Evolutionary conservation across 2,113 vertebrate species (phyloP).

Genomic region (Tapirus terrestris): DNA sequence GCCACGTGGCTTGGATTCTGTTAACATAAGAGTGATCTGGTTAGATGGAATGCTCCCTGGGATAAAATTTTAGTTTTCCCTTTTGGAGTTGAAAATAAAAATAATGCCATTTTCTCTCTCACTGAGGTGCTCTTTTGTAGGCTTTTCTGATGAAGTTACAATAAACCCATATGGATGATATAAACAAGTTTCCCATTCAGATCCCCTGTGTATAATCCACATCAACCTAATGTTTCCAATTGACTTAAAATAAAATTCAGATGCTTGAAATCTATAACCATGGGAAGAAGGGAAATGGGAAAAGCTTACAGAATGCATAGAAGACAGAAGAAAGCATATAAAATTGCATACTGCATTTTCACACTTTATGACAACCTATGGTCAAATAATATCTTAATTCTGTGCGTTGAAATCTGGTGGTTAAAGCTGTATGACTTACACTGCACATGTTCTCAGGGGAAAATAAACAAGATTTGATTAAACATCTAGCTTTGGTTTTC

Average conservation of each 20-base stretch:
- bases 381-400: constrained; percentile 65
- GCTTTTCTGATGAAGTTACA: constrained; percentile 72
- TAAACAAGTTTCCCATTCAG: constrained; percentile 73
- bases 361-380: constrained; percentile 58
- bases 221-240: constrained; percentile 71
- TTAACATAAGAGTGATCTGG: constrained; percentile 58
- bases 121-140: constrained; percentile 63
- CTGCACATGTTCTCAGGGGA: neutral
- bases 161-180: constrained; percentile 70
- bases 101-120: constrained; percentile 59
- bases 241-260: constrained; percentile 79
- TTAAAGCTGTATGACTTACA: constrained; percentile 44
- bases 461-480: constrained; percentile 49
- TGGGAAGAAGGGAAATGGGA: neutral
- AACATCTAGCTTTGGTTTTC: neutral
- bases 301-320: constrained; percentile 22
- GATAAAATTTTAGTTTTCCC: constrained; percentile 63
- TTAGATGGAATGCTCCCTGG: constrained; percentile 71
- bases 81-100: constrained; percentile 63
- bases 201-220: constrained; percentile 66
- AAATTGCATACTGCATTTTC: neutral
- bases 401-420: constrained; percentile 28
- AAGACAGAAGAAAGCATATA: constrained; percentile 51
- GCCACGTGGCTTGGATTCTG: constrained; percentile 14
- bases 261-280: constrained; percentile 67